Conservation (phyloP, 2,113 vertebrate species). For the Dipodomys ordii region DNA sequence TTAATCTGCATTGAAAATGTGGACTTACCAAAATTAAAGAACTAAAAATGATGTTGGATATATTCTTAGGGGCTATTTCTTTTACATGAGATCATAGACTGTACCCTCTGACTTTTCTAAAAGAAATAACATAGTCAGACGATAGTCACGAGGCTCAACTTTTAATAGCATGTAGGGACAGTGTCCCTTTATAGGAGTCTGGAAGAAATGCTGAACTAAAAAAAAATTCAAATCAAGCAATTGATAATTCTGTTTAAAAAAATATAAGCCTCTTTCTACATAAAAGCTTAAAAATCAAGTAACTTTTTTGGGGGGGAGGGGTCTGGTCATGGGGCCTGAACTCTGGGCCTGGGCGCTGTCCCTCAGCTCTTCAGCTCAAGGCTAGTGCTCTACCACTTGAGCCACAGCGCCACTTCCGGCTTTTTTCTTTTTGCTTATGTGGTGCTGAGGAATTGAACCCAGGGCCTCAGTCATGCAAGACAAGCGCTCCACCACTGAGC, state of each 20-base stretch:
- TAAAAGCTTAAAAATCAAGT: slow-evolving; percentile 17
- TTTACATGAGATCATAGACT: slow-evolving; percentile 73
- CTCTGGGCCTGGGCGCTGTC: no score
- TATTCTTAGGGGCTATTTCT: slow-evolving; percentile 72
- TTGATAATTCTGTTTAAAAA: neutral
- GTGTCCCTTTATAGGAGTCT: slow-evolving; percentile 47
- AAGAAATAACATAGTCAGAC: slow-evolving; percentile 74
- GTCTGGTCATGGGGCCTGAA: no score
- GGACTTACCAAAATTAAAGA: slow-evolving; percentile 78
- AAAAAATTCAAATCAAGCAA: slow-evolving; percentile 13
- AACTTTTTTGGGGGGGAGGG: neutral
- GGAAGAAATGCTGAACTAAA: slow-evolving; percentile 46
- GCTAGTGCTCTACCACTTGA: no score
- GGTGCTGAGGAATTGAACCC: no score
- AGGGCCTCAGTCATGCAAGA: no score
- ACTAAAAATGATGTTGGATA: slow-evolving; percentile 78
- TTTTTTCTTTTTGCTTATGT: no score
- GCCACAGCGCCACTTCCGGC: no score
- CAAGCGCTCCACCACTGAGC: no score
- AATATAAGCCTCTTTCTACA: slow-evolving; percentile 2
- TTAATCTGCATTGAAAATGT: slow-evolving; percentile 73
- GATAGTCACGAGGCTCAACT: slow-evolving; percentile 71
- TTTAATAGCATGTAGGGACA: slow-evolving; percentile 77
- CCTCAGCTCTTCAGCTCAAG: no score
- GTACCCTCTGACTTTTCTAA: slow-evolving; percentile 69